Evolutionary conservation across 2,888 invertebrate genomes (phyloP).

Genomic region (Rotaria macrura): DNA sequence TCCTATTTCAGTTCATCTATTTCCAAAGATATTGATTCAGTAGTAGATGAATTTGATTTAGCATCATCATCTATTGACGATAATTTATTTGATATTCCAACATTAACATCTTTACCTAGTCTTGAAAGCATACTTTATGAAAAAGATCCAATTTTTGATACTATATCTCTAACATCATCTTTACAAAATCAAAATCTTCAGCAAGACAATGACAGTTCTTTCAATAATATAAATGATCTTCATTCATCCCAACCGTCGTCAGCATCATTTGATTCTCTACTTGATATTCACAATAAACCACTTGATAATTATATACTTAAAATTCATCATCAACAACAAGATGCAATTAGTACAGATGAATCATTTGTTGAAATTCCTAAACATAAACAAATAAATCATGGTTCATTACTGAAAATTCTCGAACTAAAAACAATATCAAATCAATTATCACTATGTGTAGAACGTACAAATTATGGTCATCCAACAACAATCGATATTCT

Average conservation of each 20-base stretch:
- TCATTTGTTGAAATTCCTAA: background rate
- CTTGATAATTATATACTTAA: background rate
- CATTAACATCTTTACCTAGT: slow-evolving; percentile 55
- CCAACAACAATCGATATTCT: slow-evolving; percentile 67
- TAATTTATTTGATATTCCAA: background rate
- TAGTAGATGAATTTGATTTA: background rate
- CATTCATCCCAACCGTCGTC: background rate
- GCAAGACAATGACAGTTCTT: background rate
- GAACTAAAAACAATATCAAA: slow-evolving; percentile 13
- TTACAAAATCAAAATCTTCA: background rate
- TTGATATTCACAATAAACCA: background rate
- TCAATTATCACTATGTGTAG: slow-evolving; percentile 44
- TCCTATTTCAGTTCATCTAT: background rate
- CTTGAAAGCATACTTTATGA: slow-evolving; percentile 72
- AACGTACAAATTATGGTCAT: slow-evolving; percentile 74
- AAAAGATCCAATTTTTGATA: background rate
- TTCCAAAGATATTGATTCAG: background rate
- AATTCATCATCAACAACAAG: background rate
- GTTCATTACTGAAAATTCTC: background rate
- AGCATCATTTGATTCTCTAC: background rate
- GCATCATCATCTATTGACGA: background rate
- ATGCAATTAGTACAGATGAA: background rate
- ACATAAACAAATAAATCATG: background rate
- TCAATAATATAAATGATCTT: background rate
- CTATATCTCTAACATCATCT: background rate